phyloP scores from a whole-genome alignment of 2,888 invertebrate genomes.

The Amblyteles armatorius region DNA sequence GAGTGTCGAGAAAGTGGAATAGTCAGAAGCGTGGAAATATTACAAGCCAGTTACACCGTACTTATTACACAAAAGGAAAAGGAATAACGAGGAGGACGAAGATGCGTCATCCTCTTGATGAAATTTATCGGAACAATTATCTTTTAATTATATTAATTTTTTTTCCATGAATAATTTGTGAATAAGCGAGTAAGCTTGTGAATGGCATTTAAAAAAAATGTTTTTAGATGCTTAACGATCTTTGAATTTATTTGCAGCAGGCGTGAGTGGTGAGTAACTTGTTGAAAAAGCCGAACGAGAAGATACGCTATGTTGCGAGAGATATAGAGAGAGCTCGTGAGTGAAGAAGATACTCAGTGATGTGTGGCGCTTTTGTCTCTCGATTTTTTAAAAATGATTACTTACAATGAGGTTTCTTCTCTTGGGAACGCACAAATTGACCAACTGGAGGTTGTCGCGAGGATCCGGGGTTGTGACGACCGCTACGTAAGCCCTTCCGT shows the following conservation, averaged over 20 bases:
- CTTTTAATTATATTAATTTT: neutral
- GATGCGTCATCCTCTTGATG: neutral
- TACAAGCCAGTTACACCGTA: conserved; percentile 19
- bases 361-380: conserved; percentile 46
- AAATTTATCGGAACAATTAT: neutral
- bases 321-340: conserved; percentile 17
- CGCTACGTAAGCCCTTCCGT: conserved; percentile 75
- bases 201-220: neutral
- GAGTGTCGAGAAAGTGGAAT: conserved; percentile 32
- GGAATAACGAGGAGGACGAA: neutral
- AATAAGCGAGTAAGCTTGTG: conserved; percentile 58
- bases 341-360: conserved; percentile 38
- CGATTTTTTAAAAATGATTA: conserved; percentile 70
- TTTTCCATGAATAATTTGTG: neutral
- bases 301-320: neutral
- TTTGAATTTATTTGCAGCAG: conserved; percentile 15
- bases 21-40: conserved; percentile 43
- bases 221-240: conserved; percentile 16
- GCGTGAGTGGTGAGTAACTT: conserved; percentile 49
- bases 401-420: conserved; percentile 81
- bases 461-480: conserved; percentile 75
- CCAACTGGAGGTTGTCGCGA: conserved; percentile 81
- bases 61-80: conserved; percentile 5
- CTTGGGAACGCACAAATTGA: conserved; percentile 80
- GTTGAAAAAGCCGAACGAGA: conserved; percentile 31